Evolutionary conservation across 35 echinoderm and acorn worm genomes (phyloP), one percentile per base, ranked within the genome.

Genomic region (Amphiura filiformis): DNA sequence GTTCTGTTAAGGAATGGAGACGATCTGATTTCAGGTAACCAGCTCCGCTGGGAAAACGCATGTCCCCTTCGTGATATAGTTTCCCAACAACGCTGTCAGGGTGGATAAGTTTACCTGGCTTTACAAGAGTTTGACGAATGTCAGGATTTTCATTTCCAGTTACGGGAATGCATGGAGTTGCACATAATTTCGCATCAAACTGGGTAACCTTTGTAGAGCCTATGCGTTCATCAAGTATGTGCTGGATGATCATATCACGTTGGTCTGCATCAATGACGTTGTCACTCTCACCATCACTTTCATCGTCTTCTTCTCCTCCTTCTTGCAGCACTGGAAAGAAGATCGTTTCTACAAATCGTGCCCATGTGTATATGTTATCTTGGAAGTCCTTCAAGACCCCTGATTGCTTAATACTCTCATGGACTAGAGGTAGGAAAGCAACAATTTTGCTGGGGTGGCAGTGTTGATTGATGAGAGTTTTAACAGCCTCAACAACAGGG

Each of bases 341-440:
- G 28, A 89, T 34, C 52, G 85, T 65, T 32, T 42, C 30, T 26
- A 92, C 85, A 81, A 95, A 95, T 39, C 82, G 65, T 5, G 84
- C 47, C 65, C 36, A 78, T 34, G 80, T 64, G 78, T 76, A 80
- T 0, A 86, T 92, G 22, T 81, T 37, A 26, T 81, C 9, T 39
- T 38, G 18, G 37, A 81, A 81, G 36, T 17, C 15, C 22, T 31
- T 32, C n/a, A 39, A 23, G 26, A 38, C 18, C 4, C 37, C 36
- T 28, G 34, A 26, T 26, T 81, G 12, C 18, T 37, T 42, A 1
- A 81, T 81, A 39, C 79, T 81, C 22, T 39, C 1, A 32, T 28
- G 22, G 20, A 81, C 79, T 38, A 13, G 20, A 11, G 3, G 2
- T 23, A 23, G 26, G 36, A 81, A 42, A 23, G 18, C 35, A 12